These are phyloP conservation scores for Taurulus bubalis DNA, from an alignment of 2,113 vertebrate genomes.

Conservation along the genomic window DNA sequence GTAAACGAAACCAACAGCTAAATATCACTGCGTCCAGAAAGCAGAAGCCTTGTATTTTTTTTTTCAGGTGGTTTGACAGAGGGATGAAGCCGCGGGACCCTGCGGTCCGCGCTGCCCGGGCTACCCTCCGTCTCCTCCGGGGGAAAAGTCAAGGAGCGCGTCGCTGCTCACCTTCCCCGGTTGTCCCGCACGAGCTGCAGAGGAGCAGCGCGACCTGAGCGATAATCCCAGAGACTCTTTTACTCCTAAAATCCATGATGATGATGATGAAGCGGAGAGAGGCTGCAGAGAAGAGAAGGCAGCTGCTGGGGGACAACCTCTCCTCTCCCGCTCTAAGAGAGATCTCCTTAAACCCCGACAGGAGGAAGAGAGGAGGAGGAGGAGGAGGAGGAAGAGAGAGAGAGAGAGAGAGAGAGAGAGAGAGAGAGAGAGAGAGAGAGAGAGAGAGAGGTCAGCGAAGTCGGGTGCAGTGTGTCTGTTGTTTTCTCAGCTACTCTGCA, in stretches of 20 bases:
- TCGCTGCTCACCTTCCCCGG: constrained; percentile 63
- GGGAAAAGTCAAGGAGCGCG: constrained; percentile 6
- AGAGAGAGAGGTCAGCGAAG: not conserved
- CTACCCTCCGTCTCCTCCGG: constrained; percentile 14
- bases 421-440: constrained; percentile 1
- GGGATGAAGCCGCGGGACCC: not conserved
- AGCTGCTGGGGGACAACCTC: constrained; percentile 21
- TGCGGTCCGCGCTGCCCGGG: not conserved
- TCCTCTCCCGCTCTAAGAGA: constrained; percentile 62
- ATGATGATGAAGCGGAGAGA: constrained; percentile 39
- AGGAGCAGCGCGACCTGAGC: constrained; percentile 44
- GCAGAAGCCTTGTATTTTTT: not conserved
- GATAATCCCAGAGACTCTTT: constrained; percentile 53
- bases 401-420: not conserved
- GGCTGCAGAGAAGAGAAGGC: constrained; percentile 9
- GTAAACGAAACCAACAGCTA: not conserved
- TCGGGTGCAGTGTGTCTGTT: not conserved
- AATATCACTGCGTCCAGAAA: not conserved
- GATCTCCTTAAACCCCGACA: constrained; percentile 32
- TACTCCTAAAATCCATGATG: constrained; percentile 61
- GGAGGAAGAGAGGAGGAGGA: not conserved
- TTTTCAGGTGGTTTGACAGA: not conserved
- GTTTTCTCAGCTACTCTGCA: not conserved
- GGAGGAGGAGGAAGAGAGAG: constrained; percentile 10
- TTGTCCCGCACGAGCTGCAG: constrained; percentile 38